Base-by-base conservation (phyloP, 2,888 invertebrate genomes). In the Meandrusa payeni region DNA sequence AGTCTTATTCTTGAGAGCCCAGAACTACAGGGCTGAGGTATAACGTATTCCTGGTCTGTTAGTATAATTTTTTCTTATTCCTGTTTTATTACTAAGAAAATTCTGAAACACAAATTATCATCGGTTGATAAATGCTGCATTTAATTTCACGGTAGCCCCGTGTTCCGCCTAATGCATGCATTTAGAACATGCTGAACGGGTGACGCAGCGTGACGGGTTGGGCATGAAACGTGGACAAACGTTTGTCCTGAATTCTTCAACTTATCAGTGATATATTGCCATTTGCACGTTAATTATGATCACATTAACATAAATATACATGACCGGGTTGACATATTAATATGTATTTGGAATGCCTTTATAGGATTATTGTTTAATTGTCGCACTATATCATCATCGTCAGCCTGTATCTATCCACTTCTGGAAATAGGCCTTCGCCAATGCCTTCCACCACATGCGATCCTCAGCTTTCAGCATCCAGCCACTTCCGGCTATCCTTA, bases 161-260 rank as follows among this genome's bases (percentile, higher is more conserved):
- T 38, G 46, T 48, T 50, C 53, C 52, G 48, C 48, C 43, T 77
- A 73, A 76, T 68, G 50, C 69, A 75, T 76, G 78, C 53, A 78
- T 65, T 57, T 61, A 50, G 78, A 42, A 64, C 77, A 76, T 52
- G 72, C 72, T 58, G 48, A 69, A 55, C 68, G 46, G 50, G 55
- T 52, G 41, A 9, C 20, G 41, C 29, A 48, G 47, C 52, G 50
- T 54, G 64, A 51, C 59, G 55, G 53, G 57, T 55, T 53, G 49
- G 51, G 56, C 55, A 44, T 55, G 59, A 47, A 50, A 49, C 53
- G 48, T 52, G 54, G 56, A 53, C 55, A 54, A 46, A 37, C 26
- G 47, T 47, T 43, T 51, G 51, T 51, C 45, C 47, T 50, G 41
- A 37, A 46, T 40, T 43, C 33, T 32, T 31, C 28, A 45, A 48